phyloP scores from a whole-genome alignment of 2,888 invertebrate species.

The Epinotia ramella region DNA sequence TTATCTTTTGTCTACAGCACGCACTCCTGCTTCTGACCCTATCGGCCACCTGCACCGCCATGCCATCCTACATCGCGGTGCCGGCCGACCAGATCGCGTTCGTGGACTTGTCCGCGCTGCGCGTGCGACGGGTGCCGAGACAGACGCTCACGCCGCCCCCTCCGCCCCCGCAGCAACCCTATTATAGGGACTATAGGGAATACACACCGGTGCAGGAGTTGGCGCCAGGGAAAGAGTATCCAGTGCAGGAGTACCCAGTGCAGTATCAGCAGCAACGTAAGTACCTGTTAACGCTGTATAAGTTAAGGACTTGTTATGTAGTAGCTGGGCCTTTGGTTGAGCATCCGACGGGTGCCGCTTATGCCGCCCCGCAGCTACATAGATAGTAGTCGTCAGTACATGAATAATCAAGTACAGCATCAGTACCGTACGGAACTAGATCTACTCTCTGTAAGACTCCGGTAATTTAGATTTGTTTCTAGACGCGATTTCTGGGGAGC shows the following conservation, averaged over 20 bases:
- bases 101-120: conserved; percentile 79
- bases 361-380: background rate
- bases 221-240: conserved; percentile 53
- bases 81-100: conserved; percentile 86
- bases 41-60: conserved; percentile 68
- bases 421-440: background rate
- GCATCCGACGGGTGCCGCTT: background rate
- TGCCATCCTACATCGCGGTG: conserved; percentile 86
- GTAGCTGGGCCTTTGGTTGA: background rate
- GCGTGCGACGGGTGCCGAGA: conserved; percentile 69
- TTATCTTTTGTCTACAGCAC: conserved; percentile 59
- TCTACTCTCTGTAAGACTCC: background rate
- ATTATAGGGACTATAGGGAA: conserved; percentile 53
- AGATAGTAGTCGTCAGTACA: background rate
- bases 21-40: conserved; percentile 64
- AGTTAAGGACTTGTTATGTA: background rate
- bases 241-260: conserved; percentile 24
- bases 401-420: background rate
- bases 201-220: conserved; percentile 61
- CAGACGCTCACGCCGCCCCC: conserved; percentile 71
- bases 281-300: conserved; percentile 50
- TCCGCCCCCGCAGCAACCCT: conserved; percentile 54
- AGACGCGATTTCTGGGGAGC: background rate
- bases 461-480: background rate
- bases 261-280: conserved; percentile 72